Percentiles rank a stretch among this genome's conserved stretches.
These are phyloP conservation scores for Lophotis ruficrista DNA, from an alignment of 2,113 vertebrate genomes.

Conservation along the genomic window DNA sequence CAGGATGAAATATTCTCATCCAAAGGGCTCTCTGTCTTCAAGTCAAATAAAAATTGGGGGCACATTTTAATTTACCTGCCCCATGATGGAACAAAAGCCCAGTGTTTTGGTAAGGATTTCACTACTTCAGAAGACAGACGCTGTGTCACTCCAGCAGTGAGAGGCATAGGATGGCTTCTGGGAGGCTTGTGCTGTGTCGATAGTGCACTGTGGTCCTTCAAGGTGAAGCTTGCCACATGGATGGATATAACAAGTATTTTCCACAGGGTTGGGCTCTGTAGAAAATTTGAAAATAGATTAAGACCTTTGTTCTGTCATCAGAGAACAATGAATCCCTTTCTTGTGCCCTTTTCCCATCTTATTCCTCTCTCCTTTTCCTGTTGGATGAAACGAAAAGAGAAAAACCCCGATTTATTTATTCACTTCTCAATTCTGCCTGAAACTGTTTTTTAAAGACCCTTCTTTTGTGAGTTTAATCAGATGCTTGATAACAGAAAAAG, in stretches of 20 bases:
- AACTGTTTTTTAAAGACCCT: slow-evolving; percentile 14
- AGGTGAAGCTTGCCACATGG: neutral
- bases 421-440: slow-evolving; percentile 5
- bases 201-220: neutral
- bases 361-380: neutral
- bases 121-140: neutral
- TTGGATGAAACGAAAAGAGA: neutral
- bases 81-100: neutral
- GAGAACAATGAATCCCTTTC: neutral
- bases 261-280: neutral
- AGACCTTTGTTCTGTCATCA: neutral
- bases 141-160: neutral
- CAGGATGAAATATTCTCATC: neutral
- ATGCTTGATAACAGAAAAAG: slow-evolving; percentile 59
- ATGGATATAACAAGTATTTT: neutral
- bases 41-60: neutral
- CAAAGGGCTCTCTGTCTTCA: neutral
- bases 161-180: neutral
- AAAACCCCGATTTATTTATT: neutral
- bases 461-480: slow-evolving; percentile 61
- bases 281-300: neutral
- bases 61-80: neutral
- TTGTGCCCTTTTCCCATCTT: neutral
- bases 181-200: neutral
- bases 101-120: neutral